Conservation (phyloP, 2,888 invertebrate species). For the Cancer borealis region DNA sequence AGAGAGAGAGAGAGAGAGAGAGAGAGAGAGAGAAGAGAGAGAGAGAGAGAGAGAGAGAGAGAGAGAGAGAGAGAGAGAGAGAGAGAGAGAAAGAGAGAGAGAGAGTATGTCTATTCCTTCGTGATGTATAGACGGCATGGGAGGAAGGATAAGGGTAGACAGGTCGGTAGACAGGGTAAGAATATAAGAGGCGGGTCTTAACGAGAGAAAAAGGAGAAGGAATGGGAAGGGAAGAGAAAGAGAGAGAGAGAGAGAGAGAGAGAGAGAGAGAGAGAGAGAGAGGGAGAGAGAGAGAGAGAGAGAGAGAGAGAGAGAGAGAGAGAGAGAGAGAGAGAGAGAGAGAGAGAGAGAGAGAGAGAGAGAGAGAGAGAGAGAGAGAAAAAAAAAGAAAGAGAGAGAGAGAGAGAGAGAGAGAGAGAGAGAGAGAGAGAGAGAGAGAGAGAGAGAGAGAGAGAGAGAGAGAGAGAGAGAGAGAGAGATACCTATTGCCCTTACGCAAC, state of each 20-base stretch:
- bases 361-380: too few species aligned
- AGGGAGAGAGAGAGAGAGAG: constrained; percentile 14
- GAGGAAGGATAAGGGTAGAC: neutral
- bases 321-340: too few species aligned
- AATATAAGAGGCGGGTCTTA: neutral
- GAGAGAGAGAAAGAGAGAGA: too few species aligned
- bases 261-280: constrained; percentile 57
- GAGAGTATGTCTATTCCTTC: neutral
- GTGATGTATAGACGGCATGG: neutral
- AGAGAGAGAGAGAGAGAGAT: too few species aligned
- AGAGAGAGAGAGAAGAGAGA: neutral
- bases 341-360: too few species aligned
- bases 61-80: neutral
- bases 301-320: too few species aligned
- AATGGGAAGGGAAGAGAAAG: neutral
- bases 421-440: too few species aligned
- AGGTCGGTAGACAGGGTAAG: too few species aligned
- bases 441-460: too few species aligned
- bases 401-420: too few species aligned
- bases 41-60: neutral
- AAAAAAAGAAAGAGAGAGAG: too few species aligned
- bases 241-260: constrained; percentile 60
- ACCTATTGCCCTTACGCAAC: too few species aligned
- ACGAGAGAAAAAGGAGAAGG: neutral
- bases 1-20: neutral